Evolutionary conservation across 2,888 invertebrate genomes (phyloP).

Genomic region (Hetaerina titia): DNA sequence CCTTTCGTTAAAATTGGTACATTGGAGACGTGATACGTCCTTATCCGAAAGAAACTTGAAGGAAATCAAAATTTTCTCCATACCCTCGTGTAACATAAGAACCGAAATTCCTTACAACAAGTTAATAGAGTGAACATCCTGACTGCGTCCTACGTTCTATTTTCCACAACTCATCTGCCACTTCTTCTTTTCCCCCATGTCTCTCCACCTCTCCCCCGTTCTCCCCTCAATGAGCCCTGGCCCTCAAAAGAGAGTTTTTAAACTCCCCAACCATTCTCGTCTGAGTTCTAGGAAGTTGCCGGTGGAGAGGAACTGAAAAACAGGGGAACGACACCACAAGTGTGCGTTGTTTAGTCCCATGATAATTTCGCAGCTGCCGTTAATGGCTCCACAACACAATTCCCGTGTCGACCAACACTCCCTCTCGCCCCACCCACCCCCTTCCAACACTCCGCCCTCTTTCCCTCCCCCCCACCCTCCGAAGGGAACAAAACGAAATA

Average conservation of each 20-base stretch:
- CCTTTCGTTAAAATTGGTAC: no score
- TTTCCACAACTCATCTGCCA: not conserved
- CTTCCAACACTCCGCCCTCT: not conserved
- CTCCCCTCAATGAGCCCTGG: not conserved
- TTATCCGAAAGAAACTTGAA: no score
- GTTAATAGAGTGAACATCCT: no score
- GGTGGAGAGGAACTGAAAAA: not conserved
- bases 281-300: not conserved
- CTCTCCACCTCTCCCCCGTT: not conserved
- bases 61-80: no score
- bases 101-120: no score
- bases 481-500: not conserved
- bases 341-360: constrained; percentile 7
- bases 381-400: constrained; percentile 10
- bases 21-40: no score
- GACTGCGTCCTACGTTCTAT: not conserved
- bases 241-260: not conserved
- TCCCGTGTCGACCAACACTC: not conserved
- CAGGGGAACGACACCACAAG: not conserved
- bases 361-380: constrained; percentile 29
- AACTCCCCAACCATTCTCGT: not conserved
- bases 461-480: not conserved
- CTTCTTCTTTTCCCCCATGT: not conserved
- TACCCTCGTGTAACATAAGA: no score
- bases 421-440: not conserved